A percentile compares a stretch with the other conserved stretches of the same genome.
These are phyloP conservation scores for Apeira syringaria DNA, from an alignment of 2,888 invertebrate species.

Conservation along the genomic window DNA sequence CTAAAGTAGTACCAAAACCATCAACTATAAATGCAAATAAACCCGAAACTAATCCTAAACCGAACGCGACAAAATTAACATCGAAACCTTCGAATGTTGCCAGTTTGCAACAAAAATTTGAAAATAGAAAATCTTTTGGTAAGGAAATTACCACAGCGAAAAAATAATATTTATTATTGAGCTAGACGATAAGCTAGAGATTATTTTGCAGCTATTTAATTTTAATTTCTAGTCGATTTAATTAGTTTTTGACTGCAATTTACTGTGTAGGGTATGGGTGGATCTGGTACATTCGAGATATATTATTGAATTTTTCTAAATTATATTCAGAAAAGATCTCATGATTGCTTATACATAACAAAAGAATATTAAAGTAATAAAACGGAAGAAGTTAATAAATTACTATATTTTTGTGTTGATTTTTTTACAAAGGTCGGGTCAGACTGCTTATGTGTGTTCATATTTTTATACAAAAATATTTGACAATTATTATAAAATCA, in stretches of 20 bases:
- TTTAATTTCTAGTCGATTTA: conserved; percentile 40
- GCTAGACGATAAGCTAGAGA: conserved; percentile 24
- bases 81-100: conserved; percentile 88
- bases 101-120: conserved; percentile 91
- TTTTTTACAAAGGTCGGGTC: conserved; percentile 22
- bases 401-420: conserved; percentile 10
- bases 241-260: conserved; percentile 34
- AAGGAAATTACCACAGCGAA: conserved; percentile 65
- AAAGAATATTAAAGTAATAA: neutral
- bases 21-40: conserved; percentile 48
- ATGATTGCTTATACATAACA: conserved; percentile 3
- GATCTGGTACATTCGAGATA: conserved; percentile 30
- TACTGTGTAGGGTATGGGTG: conserved; percentile 30
- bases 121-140: conserved; percentile 81
- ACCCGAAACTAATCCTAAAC: conserved; percentile 58
- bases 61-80: conserved; percentile 71
- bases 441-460: too few relatives aligned
- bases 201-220: conserved; percentile 32
- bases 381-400: conserved; percentile 1
- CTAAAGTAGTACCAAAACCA: conserved; percentile 75
- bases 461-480: conserved; percentile 48
- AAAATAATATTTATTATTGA: conserved; percentile 42
- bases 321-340: conserved; percentile 7
- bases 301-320: conserved; percentile 16
- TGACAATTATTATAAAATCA: too few relatives aligned